Conservation (phyloP, 2,888 invertebrate species). For the Hemaris fuciformis region DNA sequence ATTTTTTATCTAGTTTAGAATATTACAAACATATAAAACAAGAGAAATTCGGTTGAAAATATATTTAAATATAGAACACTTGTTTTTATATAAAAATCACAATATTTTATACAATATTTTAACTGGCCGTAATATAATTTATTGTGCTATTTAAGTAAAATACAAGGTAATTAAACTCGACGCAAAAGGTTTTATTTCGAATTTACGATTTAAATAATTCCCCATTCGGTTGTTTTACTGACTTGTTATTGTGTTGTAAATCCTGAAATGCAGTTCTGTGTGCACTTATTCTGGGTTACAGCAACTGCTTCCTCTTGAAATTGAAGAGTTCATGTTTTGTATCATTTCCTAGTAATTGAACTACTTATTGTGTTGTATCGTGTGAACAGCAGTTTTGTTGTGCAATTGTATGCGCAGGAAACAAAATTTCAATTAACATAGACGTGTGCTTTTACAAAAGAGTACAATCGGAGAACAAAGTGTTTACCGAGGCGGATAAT, state of each 20-base stretch:
- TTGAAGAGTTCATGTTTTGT: neutral
- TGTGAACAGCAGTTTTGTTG: slow-evolving; percentile 6
- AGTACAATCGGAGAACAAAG: neutral
- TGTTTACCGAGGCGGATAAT: neutral
- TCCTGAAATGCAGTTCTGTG: neutral
- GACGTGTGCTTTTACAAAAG: neutral
- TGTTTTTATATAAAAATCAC: no score
- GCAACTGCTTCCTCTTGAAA: neutral
- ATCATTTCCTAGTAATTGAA: neutral
- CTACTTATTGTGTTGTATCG: neutral
- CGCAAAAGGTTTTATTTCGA: neutral
- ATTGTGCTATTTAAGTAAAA: neutral
- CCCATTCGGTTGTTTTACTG: neutral
- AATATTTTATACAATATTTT: no score
- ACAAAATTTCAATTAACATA: neutral
- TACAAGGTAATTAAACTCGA: neutral
- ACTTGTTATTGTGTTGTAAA: neutral
- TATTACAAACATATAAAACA: no score
- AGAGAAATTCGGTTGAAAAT: no score
- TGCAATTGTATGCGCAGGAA: slow-evolving; percentile 8
- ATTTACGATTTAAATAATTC: neutral
- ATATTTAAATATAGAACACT: no score
- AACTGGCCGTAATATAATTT: neutral
- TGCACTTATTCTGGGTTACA: neutral
- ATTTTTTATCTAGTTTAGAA: no score